These are phyloP conservation scores for Muscicapa comitata DNA, from an alignment of 2,797 vertebrate genomes.

Conservation along the genomic window DNA sequence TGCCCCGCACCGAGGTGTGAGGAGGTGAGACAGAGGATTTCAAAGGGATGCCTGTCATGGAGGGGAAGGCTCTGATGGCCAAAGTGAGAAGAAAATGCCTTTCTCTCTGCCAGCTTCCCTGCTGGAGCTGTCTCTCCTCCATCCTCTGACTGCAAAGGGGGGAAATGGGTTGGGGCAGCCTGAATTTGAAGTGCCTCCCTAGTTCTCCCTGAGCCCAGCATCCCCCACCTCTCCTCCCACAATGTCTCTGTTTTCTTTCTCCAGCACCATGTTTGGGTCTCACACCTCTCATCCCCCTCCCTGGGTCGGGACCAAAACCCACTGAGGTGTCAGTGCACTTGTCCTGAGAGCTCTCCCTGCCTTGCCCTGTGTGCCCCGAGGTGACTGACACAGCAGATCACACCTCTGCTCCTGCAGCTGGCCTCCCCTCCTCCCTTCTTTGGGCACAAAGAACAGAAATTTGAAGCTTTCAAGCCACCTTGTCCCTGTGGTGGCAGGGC, in stretches of 20 bases:
- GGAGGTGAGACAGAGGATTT: neutral
- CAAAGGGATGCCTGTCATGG: neutral
- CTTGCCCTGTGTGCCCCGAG: neutral
- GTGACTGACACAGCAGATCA: neutral
- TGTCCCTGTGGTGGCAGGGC: neutral
- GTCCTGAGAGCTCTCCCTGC: neutral
- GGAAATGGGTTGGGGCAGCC: neutral
- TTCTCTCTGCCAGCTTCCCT: neutral
- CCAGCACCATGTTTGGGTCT: neutral
- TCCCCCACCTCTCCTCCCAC: neutral
- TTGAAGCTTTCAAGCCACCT: neutral
- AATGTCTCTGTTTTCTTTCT: neutral
- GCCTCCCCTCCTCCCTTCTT: neutral
- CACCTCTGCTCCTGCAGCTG: neutral
- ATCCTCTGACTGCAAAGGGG: neutral
- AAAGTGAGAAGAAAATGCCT: constrained; percentile 6
- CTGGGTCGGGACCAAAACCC: neutral
- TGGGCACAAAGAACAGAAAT: neutral
- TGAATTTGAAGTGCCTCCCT: constrained; percentile 21
- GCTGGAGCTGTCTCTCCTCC: neutral
- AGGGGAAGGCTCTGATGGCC: neutral
- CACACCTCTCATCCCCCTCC: neutral
- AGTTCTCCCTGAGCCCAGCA: neutral
- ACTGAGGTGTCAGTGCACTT: neutral
- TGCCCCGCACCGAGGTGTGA: neutral